Percentiles rank a stretch among this genome's conserved stretches.
These are phyloP conservation scores for Coremacera marginata DNA, from an alignment of 2,888 invertebrate species.

Conservation along the genomic window DNA sequence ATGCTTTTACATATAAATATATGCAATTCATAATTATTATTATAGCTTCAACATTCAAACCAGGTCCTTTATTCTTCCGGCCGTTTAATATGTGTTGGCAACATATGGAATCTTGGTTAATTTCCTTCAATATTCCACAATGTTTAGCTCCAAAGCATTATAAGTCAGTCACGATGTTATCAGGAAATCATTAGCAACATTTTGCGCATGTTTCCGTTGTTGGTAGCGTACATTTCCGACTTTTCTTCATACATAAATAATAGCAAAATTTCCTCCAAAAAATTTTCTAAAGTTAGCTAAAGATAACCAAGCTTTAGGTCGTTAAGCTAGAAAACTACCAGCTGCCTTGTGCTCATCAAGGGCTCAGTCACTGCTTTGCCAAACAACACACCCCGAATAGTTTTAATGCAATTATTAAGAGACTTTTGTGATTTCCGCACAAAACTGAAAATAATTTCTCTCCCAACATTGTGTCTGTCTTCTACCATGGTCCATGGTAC, in stretches of 20 bases:
- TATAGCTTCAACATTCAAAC: too few relatives aligned
- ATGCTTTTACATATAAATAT: too few relatives aligned
- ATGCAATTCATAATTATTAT: too few relatives aligned
- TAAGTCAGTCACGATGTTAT: slow-evolving; percentile 52
- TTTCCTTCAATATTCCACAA: neutral
- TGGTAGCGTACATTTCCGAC: slow-evolving; percentile 24
- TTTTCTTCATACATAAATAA: too few relatives aligned
- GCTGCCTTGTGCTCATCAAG: neutral
- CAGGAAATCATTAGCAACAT: slow-evolving; percentile 60
- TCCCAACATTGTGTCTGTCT: neutral
- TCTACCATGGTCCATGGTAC: neutral
- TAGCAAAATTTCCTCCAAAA: too few relatives aligned
- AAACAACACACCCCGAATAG: neutral
- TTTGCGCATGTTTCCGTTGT: slow-evolving; percentile 31
- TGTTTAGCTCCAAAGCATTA: neutral
- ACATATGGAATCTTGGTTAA: slow-evolving; percentile 9
- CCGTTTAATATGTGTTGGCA: neutral
- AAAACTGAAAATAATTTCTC: slow-evolving; percentile 23
- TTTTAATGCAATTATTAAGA: slow-evolving; percentile 48
- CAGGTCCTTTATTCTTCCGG: too few relatives aligned
- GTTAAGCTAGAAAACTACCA: slow-evolving; percentile 1
- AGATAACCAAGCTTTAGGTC: neutral
- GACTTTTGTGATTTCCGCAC: slow-evolving; percentile 49
- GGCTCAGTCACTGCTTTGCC: neutral
- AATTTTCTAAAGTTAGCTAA: too few relatives aligned